Base-by-base conservation (phyloP, 1,140 invertebrate species). In the Drosophila lini region DNA sequence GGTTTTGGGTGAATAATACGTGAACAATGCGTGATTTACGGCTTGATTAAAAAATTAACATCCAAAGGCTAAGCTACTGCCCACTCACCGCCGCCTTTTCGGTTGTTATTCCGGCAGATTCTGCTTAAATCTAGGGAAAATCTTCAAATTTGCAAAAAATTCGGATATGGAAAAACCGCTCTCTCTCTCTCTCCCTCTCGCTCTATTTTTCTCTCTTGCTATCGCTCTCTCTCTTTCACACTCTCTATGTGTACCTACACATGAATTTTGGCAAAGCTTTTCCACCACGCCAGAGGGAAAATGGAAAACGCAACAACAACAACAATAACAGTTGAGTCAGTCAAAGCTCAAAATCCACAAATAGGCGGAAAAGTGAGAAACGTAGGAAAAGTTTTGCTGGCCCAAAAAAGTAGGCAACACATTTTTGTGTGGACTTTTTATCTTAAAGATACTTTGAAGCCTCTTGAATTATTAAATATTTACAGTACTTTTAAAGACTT, bases 181-280 rank as follows among this genome's bases (percentile, higher is more conserved):
- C 50, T n/a, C 32, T 7, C 34, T 9, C 16, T 15, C n/a, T 5
- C 48, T 15, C n/a, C 3, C 48, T 53, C 11, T 36, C 16, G 4
- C 8, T 32, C 8, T 19, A 8, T 16, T 19, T 44, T 7, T 15
- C 7, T 8, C 3, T 34, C 42, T 44, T 13, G 8, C n/a, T 41
- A n/a, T 10, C 9, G 0, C 11, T 10, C 5, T 10, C 5, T 10
- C 28, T 11, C n/a, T 19, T 7, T 9, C 16, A 11, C 32, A 22
- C 32, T 22, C 16, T 53, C 25, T 16, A 38, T 85, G 78, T 85
- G 82, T 85, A 84, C 78, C 81, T 84, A 86, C 65, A 69, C 74
- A 78, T 78, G 70, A 86, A 76, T 74, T 55, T 84, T 83, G 75
- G 65, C 41, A 67, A 38, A 85, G 78, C 78, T 85, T 85, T 85